Percentiles rank a stretch among this genome's conserved stretches.
These are phyloP conservation scores for Dynastes tityus DNA, from an alignment of 2,888 invertebrate species.

Conservation along the genomic window DNA sequence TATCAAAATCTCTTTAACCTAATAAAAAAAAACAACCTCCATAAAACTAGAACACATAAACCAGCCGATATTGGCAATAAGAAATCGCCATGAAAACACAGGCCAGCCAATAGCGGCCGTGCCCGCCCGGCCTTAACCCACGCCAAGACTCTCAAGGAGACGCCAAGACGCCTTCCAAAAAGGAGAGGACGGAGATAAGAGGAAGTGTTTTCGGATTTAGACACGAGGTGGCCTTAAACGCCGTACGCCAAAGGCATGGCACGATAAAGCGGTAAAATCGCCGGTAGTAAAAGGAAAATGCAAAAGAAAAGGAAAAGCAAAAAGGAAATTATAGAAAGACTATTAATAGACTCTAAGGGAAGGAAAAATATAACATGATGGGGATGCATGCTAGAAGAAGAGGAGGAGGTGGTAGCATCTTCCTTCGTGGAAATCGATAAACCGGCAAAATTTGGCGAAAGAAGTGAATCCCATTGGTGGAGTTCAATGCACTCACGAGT, in stretches of 20 bases:
- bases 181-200: constrained; percentile 11
- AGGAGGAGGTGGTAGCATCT: constrained; percentile 35
- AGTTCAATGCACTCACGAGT: constrained; percentile 30
- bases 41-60: neutral
- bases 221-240: constrained; percentile 27
- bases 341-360: neutral
- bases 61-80: neutral
- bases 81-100: constrained; percentile 1
- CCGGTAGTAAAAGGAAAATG: neutral
- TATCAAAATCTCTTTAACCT: too few species aligned
- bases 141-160: constrained; percentile 26
- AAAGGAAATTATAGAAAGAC: neutral
- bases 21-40: neutral
- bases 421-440: constrained; percentile 32
- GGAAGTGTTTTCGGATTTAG: constrained; percentile 37
- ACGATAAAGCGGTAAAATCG: neutral
- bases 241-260: neutral
- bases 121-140: constrained; percentile 19
- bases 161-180: constrained; percentile 27
- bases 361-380: neutral
- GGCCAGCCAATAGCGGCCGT: neutral
- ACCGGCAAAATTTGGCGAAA: constrained; percentile 37
- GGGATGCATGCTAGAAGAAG: neutral
- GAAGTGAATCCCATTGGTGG: constrained; percentile 17
- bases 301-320: neutral